Evolutionary conservation across 2,888 invertebrate genomes (phyloP).

Genomic region (Danaus chrysippus): DNA sequence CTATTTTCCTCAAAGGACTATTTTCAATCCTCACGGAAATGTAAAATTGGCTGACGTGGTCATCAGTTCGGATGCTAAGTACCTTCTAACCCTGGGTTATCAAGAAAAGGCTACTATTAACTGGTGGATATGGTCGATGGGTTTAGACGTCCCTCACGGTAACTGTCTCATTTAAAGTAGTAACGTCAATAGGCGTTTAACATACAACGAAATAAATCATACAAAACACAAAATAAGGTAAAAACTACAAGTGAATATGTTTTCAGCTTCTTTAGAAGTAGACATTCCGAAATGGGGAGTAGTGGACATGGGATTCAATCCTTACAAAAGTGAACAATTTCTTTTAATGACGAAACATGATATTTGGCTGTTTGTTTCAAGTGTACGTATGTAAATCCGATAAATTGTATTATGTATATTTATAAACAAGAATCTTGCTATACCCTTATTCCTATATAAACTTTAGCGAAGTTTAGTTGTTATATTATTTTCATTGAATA

Average conservation of each 20-base stretch:
- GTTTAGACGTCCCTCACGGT: conserved; percentile 76
- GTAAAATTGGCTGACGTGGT: conserved; percentile 57
- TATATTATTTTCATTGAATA: background rate
- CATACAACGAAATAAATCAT: background rate
- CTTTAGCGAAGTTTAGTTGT: too few relatives aligned
- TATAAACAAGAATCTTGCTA: background rate
- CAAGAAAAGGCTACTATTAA: conserved; percentile 63
- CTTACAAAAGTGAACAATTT: conserved; percentile 55
- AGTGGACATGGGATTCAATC: conserved; percentile 55
- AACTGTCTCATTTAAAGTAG: conserved; percentile 15
- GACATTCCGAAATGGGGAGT: conserved; percentile 44
- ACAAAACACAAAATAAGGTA: conserved; percentile 4
- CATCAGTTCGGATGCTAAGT: conserved; percentile 79
- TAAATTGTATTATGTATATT: background rate
- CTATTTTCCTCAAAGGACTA: conserved; percentile 71
- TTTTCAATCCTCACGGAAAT: conserved; percentile 74
- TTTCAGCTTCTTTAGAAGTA: conserved; percentile 36
- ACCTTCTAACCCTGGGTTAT: conserved; percentile 76
- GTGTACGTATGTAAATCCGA: conserved; percentile 41
- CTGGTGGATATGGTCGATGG: conserved; percentile 82
- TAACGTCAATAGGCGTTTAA: background rate
- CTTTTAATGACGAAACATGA: conserved; percentile 55
- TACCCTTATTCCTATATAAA: too few relatives aligned
- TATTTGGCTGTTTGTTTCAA: conserved; percentile 57
- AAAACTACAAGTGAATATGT: too few relatives aligned